Evolutionary conservation across 2,797 vertebrate genomes (phyloP).

Genomic region (Chaenodraco wilsoni): DNA sequence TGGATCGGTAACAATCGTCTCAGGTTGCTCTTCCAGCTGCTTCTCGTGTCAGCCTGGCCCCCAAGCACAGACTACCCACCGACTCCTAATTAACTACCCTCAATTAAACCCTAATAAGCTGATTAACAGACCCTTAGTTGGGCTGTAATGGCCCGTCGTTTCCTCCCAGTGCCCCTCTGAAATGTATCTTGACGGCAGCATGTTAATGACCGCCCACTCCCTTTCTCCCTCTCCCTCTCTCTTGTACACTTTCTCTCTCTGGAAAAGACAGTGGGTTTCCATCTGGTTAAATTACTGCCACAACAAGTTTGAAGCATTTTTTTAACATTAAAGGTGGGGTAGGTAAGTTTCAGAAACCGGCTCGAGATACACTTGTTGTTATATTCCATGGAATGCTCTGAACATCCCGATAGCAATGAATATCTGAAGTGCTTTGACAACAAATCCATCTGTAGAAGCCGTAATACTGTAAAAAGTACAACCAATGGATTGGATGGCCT

Average conservation of each 20-base stretch:
- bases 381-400: no score
- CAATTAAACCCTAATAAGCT: slow-evolving; percentile 86
- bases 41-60: slow-evolving; percentile 70
- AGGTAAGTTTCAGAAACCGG: no score
- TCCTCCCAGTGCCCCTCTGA: slow-evolving; percentile 77
- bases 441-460: no score
- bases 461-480: no score
- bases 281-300: slow-evolving; percentile 19
- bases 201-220: slow-evolving; percentile 66
- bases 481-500: no score
- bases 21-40: slow-evolving; percentile 75
- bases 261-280: slow-evolving; percentile 23
- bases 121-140: slow-evolving; percentile 83
- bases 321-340: neutral
- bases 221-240: neutral
- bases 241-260: neutral
- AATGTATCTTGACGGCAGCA: slow-evolving; percentile 72
- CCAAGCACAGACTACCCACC: slow-evolving; percentile 64
- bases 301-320: slow-evolving; percentile 25
- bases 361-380: no score
- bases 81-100: slow-evolving; percentile 83
- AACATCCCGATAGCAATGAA: no score
- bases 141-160: slow-evolving; percentile 79
- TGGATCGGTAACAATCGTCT: slow-evolving; percentile 74
- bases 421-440: no score